These are phyloP conservation scores for Spodoptera exigua DNA, from an alignment of 2,888 invertebrate genomes.

Conservation along the genomic window DNA sequence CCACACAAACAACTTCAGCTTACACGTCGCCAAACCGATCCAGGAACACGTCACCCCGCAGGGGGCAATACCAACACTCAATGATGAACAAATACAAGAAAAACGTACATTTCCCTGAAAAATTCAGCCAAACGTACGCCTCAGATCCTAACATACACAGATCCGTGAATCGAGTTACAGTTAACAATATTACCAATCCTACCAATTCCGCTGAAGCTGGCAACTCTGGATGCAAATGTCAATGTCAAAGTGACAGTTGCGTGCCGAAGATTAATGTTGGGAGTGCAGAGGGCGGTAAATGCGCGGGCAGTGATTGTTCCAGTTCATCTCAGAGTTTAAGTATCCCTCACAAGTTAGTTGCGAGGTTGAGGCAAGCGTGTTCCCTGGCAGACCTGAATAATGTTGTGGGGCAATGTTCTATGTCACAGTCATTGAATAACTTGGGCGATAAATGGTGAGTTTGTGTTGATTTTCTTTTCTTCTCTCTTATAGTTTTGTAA, in stretches of 20 bases:
- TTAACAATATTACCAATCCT: constrained; percentile 45
- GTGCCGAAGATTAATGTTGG: constrained; percentile 68
- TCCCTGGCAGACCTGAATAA: constrained; percentile 79
- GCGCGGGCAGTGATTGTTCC: constrained; percentile 36
- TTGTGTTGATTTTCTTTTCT: background rate
- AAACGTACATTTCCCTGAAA: constrained; percentile 72
- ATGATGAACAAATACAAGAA: constrained; percentile 76
- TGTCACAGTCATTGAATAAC: constrained; percentile 76
- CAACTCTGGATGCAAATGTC: constrained; percentile 65
- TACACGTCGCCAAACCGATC: constrained; percentile 76
- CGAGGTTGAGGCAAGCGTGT: constrained; percentile 76
- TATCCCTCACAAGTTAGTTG: constrained; percentile 76
- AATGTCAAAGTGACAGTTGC: constrained; percentile 46
- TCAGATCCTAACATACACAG: constrained; percentile 82
- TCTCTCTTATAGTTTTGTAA: too few species aligned
- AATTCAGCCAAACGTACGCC: constrained; percentile 70
- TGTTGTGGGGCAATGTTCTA: constrained; percentile 59
- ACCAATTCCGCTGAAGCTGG: constrained; percentile 58
- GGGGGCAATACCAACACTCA: constrained; percentile 80
- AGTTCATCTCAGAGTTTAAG: constrained; percentile 61
- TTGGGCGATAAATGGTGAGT: constrained; percentile 67
- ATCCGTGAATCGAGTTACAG: constrained; percentile 45
- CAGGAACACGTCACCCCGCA: constrained; percentile 75
- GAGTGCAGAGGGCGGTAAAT: constrained; percentile 46
- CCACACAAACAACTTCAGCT: constrained; percentile 70